A percentile compares a stretch with the other conserved stretches of the same genome.
These are phyloP conservation scores for Apantesis nais DNA, from an alignment of 2,888 invertebrate species.

Conservation along the genomic window DNA sequence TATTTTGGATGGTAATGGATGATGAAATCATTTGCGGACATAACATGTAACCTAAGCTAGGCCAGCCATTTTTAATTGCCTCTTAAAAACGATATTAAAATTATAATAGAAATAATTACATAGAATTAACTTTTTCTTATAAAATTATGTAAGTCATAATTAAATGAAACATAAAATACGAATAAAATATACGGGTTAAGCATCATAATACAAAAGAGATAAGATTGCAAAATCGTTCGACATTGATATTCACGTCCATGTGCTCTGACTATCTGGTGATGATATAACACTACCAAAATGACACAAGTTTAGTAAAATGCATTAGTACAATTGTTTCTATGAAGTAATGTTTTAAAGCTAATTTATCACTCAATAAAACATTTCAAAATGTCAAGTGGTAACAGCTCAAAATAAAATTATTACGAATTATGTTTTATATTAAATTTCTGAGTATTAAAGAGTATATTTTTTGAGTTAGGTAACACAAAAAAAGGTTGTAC, in stretches of 20 bases:
- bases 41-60: neutral
- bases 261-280: conserved; percentile 38
- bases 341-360: neutral
- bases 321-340: conserved; percentile 7
- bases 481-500: neutral
- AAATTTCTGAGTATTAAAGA: neutral
- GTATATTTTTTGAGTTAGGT: neutral
- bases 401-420: neutral
- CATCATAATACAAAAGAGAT: conserved; percentile 61
- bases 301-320: conserved; percentile 19
- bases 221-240: conserved; percentile 75
- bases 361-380: neutral
- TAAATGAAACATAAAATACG: conserved; percentile 14
- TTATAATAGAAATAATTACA: neutral
- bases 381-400: neutral
- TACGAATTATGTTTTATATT: neutral
- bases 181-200: conserved; percentile 36
- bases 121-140: conserved; percentile 4
- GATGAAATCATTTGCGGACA: neutral
- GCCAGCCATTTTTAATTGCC: neutral
- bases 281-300: conserved; percentile 48
- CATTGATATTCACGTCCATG: conserved; percentile 56
- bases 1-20: conserved; percentile 23
- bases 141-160: conserved; percentile 7
- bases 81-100: neutral